Evolutionary conservation across 2,888 invertebrate genomes (phyloP).

Genomic region (Thymelicus acteon): DNA sequence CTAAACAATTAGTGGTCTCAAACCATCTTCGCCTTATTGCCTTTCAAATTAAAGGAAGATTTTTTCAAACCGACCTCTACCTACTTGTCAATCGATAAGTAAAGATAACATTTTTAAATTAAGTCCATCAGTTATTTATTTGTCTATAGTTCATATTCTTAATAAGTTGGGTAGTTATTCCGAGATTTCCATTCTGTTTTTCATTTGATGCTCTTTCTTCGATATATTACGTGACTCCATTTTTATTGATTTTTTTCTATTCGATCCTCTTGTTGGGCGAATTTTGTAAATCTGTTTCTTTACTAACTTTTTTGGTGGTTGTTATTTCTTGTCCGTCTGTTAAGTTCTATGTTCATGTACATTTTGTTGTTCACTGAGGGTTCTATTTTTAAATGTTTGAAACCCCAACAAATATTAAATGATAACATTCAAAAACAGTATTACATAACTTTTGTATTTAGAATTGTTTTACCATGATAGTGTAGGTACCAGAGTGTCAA

Average conservation of each 20-base stretch:
- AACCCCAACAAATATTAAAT: background rate
- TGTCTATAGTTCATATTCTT: background rate
- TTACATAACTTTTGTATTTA: background rate
- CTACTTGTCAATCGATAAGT: too few species aligned
- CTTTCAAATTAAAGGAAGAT: background rate
- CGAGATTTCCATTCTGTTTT: conserved; percentile 4
- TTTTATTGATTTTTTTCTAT: conserved; percentile 11
- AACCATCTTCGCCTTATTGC: too few species aligned
- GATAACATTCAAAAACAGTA: background rate
- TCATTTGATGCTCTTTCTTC: conserved; percentile 7
- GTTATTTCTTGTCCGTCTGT: too few species aligned
- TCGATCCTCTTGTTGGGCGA: background rate
- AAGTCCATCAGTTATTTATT: too few species aligned
- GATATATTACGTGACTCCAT: conserved; percentile 13
- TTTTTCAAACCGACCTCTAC: too few species aligned
- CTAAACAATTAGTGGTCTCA: too few species aligned
- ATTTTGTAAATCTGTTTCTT: too few species aligned
- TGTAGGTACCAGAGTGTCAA: background rate
- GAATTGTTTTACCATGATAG: background rate
- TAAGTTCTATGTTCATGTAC: too few species aligned
- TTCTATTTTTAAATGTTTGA: too few species aligned
- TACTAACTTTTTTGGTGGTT: too few species aligned
- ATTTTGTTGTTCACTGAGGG: too few species aligned
- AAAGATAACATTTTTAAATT: too few species aligned
- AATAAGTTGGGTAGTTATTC: background rate